Evolutionary conservation across 2,888 invertebrate genomes (phyloP), one percentile per base, ranked within the genome.

Genomic region (Plebejus melissa): DNA sequence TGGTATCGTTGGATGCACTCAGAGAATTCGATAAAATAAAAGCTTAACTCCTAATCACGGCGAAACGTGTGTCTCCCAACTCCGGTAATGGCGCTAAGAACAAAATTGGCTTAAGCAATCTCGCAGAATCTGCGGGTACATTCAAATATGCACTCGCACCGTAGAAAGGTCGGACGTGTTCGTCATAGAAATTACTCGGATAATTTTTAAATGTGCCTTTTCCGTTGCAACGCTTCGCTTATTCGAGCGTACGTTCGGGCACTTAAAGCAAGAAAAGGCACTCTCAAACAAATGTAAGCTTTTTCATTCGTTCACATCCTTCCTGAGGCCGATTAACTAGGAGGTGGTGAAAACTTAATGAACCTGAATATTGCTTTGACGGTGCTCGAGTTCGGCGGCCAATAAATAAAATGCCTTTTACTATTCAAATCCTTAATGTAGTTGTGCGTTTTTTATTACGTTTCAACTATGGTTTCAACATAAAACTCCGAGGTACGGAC

Each of bases 261-360:
- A 90, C 91, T 91, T 91, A 90, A 87, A 87, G 87, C 85, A 87
- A 86, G 88, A 86, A 87, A 88, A 88, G 88, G 89, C 86, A 89
- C 89, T 88, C 87, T 88, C 89, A 90, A 90, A 91, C 91, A 90
- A 91, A 90, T 91, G 89, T 90, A 91, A 90, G 88, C 89, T 87
- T 86, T 88, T 88, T 87, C 87, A 83, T 83, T 82, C 85, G 84
- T 78, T 78, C 87, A 83, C 82, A 80, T 80, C 84, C 83, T 85
- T 83, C 84, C 84, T 81, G 88, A 90, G 89, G 89, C 88, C 88
- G 88, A 88, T 91, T 89, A 88, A 84, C 88, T 87, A 87, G 87
- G 87, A 87, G 87, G 86, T 85, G 84, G 86, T 87, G 88, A 89
- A 90, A 90, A 87, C 88, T 88, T 88, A 88, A 91, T 90, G 87